These are phyloP conservation scores for Zhuqinia jingwanae DNA, from an alignment of 2,888 invertebrate genomes.

Conservation along the genomic window DNA sequence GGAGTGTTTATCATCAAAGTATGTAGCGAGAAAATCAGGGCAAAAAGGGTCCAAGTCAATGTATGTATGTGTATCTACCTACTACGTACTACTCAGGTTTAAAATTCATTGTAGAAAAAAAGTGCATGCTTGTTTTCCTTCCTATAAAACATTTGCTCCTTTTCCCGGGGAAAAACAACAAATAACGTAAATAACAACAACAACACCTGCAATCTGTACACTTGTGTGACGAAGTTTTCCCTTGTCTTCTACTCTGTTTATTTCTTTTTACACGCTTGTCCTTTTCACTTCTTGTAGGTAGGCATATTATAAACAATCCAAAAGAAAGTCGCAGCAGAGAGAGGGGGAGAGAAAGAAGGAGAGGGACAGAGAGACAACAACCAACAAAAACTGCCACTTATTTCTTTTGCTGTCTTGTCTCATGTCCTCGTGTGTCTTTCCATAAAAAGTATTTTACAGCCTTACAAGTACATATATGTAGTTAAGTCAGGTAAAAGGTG, in stretches of 20 bases:
- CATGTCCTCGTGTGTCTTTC: background rate
- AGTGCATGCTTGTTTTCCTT: background rate
- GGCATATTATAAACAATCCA: conserved; percentile 44
- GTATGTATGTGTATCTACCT: background rate
- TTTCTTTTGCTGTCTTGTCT: conserved; percentile 41
- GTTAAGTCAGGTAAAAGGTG: conserved; percentile 38
- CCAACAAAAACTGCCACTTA: conserved; percentile 52
- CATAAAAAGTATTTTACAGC: conserved; percentile 52
- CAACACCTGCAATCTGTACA: conserved; percentile 72
- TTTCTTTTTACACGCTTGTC: conserved; percentile 2
- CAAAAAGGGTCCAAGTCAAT: background rate
- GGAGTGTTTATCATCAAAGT: conserved; percentile 32
- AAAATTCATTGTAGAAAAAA: conserved; percentile 27
- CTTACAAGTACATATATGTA: background rate
- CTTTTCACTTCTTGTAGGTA: conserved; percentile 27
- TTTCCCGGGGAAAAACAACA: conserved; percentile 20
- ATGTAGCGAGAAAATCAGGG: conserved; percentile 26
- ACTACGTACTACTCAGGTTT: background rate
- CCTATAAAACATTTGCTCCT: background rate
- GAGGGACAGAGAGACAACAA: conserved; percentile 16
- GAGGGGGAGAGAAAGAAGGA: background rate
- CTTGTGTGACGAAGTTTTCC: conserved; percentile 12
- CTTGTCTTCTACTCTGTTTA: conserved; percentile 19
- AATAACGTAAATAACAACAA: conserved; percentile 44
- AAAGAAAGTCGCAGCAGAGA: background rate